phyloP scores from a whole-genome alignment of 2,888 invertebrate genomes.

The Venustoraphidia nigricollis region DNA sequence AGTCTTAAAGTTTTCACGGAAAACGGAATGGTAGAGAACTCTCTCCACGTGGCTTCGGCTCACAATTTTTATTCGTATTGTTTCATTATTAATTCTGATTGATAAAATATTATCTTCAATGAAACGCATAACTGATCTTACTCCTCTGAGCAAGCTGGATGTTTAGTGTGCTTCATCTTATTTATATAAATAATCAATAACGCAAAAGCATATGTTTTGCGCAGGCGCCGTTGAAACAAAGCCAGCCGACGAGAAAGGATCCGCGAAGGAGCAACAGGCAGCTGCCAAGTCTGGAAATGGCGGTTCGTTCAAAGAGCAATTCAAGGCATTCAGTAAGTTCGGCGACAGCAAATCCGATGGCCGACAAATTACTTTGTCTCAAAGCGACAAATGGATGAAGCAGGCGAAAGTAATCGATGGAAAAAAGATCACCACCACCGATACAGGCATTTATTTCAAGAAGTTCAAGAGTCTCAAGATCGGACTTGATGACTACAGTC shows the following conservation, averaged over 20 bases:
- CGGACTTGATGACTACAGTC: constrained; percentile 60
- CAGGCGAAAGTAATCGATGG: constrained; percentile 73
- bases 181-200: neutral
- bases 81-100: too few relatives aligned
- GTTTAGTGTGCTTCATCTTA: too few relatives aligned
- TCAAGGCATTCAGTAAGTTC: constrained; percentile 76
- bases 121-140: too few relatives aligned
- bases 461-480: constrained; percentile 75
- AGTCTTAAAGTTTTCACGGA: too few relatives aligned
- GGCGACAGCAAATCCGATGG: constrained; percentile 82
- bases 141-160: too few relatives aligned
- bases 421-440: constrained; percentile 80
- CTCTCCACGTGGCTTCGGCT: too few relatives aligned
- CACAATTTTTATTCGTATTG: too few relatives aligned
- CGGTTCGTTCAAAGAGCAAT: constrained; percentile 44
- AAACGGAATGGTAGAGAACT: too few relatives aligned
- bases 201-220: neutral
- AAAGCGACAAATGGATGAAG: constrained; percentile 93
- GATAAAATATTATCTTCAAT: too few relatives aligned
- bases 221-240: neutral
- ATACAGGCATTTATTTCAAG: constrained; percentile 85
- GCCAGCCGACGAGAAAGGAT: constrained; percentile 9
- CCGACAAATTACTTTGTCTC: constrained; percentile 69
- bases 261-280: constrained; percentile 27
- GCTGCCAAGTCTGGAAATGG: constrained; percentile 7